These are phyloP conservation scores for Tanaodytes sp. DNA, from an alignment of 2,888 invertebrate species.

Conservation along the genomic window DNA sequence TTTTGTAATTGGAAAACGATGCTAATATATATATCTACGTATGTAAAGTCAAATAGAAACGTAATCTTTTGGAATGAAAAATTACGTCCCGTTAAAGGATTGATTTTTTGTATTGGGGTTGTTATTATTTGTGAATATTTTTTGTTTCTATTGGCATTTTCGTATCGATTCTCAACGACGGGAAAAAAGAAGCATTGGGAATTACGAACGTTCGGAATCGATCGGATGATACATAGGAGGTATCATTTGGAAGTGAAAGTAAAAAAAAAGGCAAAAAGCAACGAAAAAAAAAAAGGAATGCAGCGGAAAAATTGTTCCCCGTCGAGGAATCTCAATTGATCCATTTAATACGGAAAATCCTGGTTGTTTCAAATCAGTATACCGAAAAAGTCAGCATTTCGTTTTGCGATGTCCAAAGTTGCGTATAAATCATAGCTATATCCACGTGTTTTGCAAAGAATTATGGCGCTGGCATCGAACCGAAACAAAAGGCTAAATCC, in stretches of 20 bases:
- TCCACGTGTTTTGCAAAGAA: conserved; percentile 23
- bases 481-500: conserved; percentile 34
- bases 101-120: too few species aligned
- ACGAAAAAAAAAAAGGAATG: conserved; percentile 3
- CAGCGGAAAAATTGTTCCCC: conserved; percentile 17
- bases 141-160: too few species aligned
- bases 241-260: conserved; percentile 13
- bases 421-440: conserved; percentile 17
- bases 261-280: neutral
- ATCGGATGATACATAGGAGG: too few species aligned
- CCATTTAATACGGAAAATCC: conserved; percentile 27
- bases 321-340: conserved; percentile 17
- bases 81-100: too few species aligned
- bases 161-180: too few species aligned
- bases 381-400: conserved; percentile 16
- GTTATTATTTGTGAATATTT: too few species aligned
- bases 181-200: too few species aligned
- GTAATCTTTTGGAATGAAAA: too few species aligned
- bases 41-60: too few species aligned
- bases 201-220: too few species aligned
- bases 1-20: too few species aligned
- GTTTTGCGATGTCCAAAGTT: conserved; percentile 12
- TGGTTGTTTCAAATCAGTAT: conserved; percentile 15
- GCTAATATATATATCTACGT: too few species aligned
- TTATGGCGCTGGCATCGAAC: conserved; percentile 18